Percentiles rank a stretch among this genome's conserved stretches.
Evolutionary conservation across 2,888 invertebrate species (phyloP).

Genomic region (Julus scanicus): DNA sequence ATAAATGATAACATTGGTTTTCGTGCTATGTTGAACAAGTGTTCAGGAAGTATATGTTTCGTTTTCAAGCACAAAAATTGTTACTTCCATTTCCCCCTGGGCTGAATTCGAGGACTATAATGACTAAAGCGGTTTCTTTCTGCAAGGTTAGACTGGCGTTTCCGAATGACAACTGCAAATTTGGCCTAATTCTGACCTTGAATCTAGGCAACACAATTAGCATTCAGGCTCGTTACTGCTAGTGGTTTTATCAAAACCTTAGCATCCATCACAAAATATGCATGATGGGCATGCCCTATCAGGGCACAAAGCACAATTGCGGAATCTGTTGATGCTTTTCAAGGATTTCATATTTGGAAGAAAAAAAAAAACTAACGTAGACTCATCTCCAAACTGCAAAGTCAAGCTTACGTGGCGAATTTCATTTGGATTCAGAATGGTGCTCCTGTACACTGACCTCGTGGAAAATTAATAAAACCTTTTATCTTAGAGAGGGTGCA

Average conservation of each 20-base stretch:
- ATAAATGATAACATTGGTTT: too few relatives aligned
- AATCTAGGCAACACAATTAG: not conserved
- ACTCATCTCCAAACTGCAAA: not conserved
- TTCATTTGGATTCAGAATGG: not conserved
- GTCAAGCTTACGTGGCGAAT: not conserved
- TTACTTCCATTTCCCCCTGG: conserved; percentile 10
- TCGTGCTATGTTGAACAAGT: not conserved
- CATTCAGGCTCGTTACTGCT: not conserved
- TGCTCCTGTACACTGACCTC: not conserved
- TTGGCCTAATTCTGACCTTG: not conserved
- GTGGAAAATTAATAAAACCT: not conserved
- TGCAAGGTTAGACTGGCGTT: not conserved
- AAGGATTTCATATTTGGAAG: not conserved
- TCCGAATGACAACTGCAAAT: not conserved
- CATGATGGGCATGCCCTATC: not conserved
- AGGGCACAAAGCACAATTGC: not conserved
- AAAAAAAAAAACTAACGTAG: not conserved
- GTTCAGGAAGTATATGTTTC: not conserved
- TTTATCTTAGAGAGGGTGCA: not conserved
- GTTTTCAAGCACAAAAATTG: not conserved
- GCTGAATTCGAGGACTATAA: not conserved
- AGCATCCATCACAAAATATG: not conserved
- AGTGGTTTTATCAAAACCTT: not conserved
- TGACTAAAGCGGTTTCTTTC: conserved; percentile 10
- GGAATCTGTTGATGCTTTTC: not conserved